phyloP scores from a whole-genome alignment of 2,113 vertebrate genomes.

The Sylvilagus bachmani region DNA sequence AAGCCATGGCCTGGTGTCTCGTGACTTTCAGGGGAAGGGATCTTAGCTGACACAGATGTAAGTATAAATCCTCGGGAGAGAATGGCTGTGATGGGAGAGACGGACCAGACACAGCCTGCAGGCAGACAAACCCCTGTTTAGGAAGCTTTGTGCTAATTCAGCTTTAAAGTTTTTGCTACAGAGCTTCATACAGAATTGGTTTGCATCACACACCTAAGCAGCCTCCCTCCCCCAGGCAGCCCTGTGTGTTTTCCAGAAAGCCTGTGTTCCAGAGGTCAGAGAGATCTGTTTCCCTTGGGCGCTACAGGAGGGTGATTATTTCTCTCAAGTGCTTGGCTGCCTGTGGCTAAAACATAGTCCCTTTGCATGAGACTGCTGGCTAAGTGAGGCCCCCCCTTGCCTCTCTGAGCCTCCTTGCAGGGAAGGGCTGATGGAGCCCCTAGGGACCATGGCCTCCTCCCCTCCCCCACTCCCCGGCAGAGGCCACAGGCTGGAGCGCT shows the following conservation, averaged over 20 bases:
- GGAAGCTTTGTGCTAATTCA: slow-evolving; percentile 17
- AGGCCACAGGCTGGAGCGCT: slow-evolving; percentile 48
- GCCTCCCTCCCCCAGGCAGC: not conserved
- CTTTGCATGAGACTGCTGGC: slow-evolving; percentile 51
- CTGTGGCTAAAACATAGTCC: slow-evolving; percentile 53
- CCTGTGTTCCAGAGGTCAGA: slow-evolving; percentile 59
- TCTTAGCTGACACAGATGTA: not conserved
- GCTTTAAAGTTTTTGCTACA: not conserved
- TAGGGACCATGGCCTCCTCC: slow-evolving; percentile 7
- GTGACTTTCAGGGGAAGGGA: not conserved
- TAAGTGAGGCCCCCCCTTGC: not conserved
- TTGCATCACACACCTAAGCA: not conserved
- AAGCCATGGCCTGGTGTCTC: not conserved
- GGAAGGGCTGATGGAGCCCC: not conserved
- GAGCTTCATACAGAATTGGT: not conserved
- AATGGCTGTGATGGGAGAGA: not conserved
- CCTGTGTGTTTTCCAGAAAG: slow-evolving; percentile 48
- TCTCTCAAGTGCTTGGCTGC: slow-evolving; percentile 55
- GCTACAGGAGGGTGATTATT: slow-evolving; percentile 38
- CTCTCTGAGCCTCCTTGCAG: not conserved
- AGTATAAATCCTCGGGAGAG: slow-evolving; percentile 21
- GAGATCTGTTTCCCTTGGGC: slow-evolving; percentile 37
- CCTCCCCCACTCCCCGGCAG: not conserved
- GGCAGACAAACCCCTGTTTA: not conserved
- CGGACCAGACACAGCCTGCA: not conserved